Conservation (phyloP, 2,797 vertebrate species). For the Vipera ursinii region DNA sequence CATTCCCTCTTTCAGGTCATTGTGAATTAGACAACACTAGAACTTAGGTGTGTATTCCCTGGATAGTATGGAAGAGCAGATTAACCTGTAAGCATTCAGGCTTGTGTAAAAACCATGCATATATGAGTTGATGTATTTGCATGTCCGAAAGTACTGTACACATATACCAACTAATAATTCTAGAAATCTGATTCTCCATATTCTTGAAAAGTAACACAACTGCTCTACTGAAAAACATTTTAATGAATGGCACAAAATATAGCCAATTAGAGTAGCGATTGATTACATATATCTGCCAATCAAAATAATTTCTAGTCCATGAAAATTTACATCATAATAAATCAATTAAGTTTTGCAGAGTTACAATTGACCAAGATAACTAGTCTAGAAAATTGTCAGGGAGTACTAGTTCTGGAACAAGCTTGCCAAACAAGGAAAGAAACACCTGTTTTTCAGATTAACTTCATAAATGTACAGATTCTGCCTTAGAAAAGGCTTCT, state of each 20-base stretch:
- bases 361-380: not conserved
- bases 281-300: not conserved
- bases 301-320: not conserved
- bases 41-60: not conserved
- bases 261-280: not conserved
- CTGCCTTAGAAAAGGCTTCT: not conserved
- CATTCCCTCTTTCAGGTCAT: not conserved
- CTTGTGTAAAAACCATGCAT: not conserved
- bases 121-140: not conserved
- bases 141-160: not conserved
- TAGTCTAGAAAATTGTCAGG: not conserved
- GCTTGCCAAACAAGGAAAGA: not conserved
- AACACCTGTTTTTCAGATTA: not conserved
- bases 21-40: not conserved
- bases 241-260: not conserved
- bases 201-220: not conserved
- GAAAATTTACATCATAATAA: not conserved
- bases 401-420: not conserved
- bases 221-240: not conserved
- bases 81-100: not conserved
- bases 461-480: not conserved
- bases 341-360: not conserved
- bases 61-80: not conserved
- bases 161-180: not conserved
- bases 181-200: too few relatives aligned